Base-by-base conservation (phyloP, 2,113 vertebrate genomes). In the Nycticorax nycticorax region DNA sequence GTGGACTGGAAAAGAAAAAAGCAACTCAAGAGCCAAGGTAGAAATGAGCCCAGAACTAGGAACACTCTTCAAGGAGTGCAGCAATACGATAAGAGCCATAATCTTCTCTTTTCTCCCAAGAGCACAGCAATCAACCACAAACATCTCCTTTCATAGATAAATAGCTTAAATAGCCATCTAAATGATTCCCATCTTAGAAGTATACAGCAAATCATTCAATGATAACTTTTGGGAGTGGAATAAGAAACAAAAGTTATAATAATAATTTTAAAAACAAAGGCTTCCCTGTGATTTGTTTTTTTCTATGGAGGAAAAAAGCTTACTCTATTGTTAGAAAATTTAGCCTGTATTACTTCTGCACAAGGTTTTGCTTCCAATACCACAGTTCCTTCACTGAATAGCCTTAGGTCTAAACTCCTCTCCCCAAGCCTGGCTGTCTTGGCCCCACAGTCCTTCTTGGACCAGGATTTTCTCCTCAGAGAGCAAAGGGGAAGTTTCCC, bases 401-500 rank as follows among this genome's bases (percentile, higher is more conserved):
- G 9, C 5, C 22, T 66, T 43, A 60, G 6, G 9, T 67, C 12
- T 12, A 39, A 59, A 33, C 4, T 55, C 9, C 6, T 48, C 27
- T 32, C 30, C 19, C 9, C 26, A 68, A 24, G 4, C 12, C 20
- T 35, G 35, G 5, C 4, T 76, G 5, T 67, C 21, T 33, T 53
- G 24, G 9, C 9, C 17, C 9, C 17, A 21, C 18, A 71, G 10
- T 12, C 9, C 12, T 64, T 35, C 14, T 84, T 35, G 23, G 8
- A 86, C 52, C 4, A 30, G 8, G 6, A 18, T 88, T 90, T 85
- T 78, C 23, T 76, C 9, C 23, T 68, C 69, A 39, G 20, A 43
- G 15, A 24, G 11, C 1, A 2, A 50, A 39, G 2, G 0, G 8
- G 1, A 28, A 74, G 20, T 64, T 33, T 64, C 8, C 24, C 27